Percentiles rank a stretch among this genome's conserved stretches.
Evolutionary conservation across 2,113 vertebrate species (phyloP).

Genomic region (Gadus chalcogrammus): DNA sequence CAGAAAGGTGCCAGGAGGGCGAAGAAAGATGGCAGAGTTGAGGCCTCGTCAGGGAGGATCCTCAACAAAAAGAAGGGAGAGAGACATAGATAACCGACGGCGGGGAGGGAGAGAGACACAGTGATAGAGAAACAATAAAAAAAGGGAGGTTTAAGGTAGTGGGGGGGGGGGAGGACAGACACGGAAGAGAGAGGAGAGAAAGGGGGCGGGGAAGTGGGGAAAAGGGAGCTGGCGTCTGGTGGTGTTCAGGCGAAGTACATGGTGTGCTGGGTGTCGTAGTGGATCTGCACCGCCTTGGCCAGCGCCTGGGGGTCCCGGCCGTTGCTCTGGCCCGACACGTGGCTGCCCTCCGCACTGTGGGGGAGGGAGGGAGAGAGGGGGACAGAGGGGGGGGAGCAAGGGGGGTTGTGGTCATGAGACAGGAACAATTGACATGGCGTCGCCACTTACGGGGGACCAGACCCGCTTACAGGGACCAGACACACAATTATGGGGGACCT

Average conservation of each 20-base stretch:
- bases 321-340: conserved; percentile 97
- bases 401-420: background rate
- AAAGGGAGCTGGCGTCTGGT: conserved; percentile 46
- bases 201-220: conserved; percentile 1
- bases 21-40: conserved; percentile 16
- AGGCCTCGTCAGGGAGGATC: conserved; percentile 69
- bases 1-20: too few species aligned
- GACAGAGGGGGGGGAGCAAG: background rate
- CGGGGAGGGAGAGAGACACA: conserved; percentile 18
- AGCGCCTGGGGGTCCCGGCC: conserved; percentile 94
- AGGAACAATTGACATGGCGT: background rate
- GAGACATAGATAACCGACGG: conserved; percentile 31
- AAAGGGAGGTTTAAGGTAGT: background rate
- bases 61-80: conserved; percentile 39
- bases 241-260: conserved; percentile 96
- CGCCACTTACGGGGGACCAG: too few species aligned
- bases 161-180: background rate
- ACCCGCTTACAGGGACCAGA: too few species aligned
- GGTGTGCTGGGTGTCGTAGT: conserved; percentile 97
- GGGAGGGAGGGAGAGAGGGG: conserved; percentile 18
- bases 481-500: too few species aligned
- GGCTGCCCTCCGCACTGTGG: conserved; percentile 94
- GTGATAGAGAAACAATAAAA: background rate
- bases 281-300: conserved; percentile 98
- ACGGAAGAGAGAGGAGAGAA: too few species aligned